A percentile compares a stretch with the other conserved stretches of the same genome.
Conservation (phyloP, 2,888 invertebrate genomes). For the Dryobotodes eremita region DNA sequence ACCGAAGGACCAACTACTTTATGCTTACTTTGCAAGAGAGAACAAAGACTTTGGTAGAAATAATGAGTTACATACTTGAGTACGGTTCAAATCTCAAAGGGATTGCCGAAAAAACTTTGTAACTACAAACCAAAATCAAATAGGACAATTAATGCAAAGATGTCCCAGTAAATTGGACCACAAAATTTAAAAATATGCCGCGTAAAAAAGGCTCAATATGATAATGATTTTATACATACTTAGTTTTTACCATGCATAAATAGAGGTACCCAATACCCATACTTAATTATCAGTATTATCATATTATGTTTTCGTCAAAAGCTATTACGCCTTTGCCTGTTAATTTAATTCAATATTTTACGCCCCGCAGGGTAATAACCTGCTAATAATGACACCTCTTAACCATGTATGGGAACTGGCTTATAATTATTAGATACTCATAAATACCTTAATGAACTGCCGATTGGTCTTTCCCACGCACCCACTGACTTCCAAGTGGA, state of each 20-base stretch:
- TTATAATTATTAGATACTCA: conserved; percentile 37
- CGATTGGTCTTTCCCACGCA: conserved; percentile 43
- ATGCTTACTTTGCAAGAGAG: conserved; percentile 1
- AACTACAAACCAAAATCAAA: background rate
- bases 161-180: background rate
- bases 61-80: conserved; percentile 4
- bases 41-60: conserved; percentile 28
- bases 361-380: conserved; percentile 29
- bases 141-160: background rate
- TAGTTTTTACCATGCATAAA: background rate
- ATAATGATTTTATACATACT: background rate
- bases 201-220: background rate
- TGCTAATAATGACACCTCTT: conserved; percentile 41
- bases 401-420: conserved; percentile 31
- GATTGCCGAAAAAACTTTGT: background rate
- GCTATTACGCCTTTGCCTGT: conserved; percentile 15
- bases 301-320: conserved; percentile 32
- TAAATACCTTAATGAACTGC: conserved; percentile 35
- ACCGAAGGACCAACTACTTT: conserved; percentile 33
- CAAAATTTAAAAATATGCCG: no score
- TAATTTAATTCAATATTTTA: conserved; percentile 52
- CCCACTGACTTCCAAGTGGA: conserved; percentile 20
- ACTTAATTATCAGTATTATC: conserved; percentile 18
- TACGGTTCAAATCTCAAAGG: background rate
- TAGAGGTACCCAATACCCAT: background rate